Evolutionary conservation across 2,888 invertebrate genomes (phyloP).

Genomic region (Trachelus tabidus): DNA sequence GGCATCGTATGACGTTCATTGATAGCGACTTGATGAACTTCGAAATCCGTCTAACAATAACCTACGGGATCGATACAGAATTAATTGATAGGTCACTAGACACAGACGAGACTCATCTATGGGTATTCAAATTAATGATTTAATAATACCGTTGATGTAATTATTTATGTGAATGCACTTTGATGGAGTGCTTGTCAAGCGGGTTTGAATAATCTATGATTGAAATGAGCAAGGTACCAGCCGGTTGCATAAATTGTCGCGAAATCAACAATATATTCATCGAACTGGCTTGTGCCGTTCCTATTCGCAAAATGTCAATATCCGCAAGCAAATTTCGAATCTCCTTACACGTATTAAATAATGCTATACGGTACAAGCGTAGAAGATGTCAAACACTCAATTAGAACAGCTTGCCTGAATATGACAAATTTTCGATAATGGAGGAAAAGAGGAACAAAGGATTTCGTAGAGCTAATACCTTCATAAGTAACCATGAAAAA

Average conservation of each 20-base stretch:
- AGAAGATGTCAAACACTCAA: neutral
- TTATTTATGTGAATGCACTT: slow-evolving; percentile 58
- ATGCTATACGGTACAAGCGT: neutral
- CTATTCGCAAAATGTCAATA: slow-evolving; percentile 46
- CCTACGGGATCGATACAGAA: neutral
- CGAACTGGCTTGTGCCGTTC: slow-evolving; percentile 23
- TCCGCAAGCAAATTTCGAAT: slow-evolving; percentile 30
- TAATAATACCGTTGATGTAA: slow-evolving; percentile 51
- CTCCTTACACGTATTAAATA: neutral
- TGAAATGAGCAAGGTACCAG: slow-evolving; percentile 46
- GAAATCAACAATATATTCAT: slow-evolving; percentile 59
- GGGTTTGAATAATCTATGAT: slow-evolving; percentile 53
- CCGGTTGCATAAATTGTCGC: slow-evolving; percentile 49
- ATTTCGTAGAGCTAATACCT: neutral
- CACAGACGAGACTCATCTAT: neutral
- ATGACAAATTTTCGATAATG: no score
- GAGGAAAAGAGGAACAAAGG: neutral
- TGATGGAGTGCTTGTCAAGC: slow-evolving; percentile 52
- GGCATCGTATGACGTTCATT: no score
- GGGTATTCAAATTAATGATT: slow-evolving; percentile 44
- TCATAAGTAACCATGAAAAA: no score
- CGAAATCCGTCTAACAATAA: neutral
- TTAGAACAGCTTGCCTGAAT: no score
- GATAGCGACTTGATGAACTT: neutral
- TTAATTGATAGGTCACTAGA: neutral